Evolutionary conservation across 1,140 invertebrate genomes (phyloP).

Genomic region (Pectinophora gossypiella): DNA sequence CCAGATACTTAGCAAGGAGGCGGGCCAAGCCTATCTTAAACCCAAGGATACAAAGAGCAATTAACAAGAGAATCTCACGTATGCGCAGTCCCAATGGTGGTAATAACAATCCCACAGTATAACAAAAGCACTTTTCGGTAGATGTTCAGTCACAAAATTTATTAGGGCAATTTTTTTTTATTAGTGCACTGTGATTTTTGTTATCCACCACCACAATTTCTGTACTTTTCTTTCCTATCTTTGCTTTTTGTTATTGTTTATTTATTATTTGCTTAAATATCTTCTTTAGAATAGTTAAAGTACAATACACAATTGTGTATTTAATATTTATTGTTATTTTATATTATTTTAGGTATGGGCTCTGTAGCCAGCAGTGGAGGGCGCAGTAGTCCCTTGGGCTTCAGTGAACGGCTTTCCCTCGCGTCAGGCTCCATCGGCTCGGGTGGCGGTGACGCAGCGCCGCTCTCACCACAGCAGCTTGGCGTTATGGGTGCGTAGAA

Average conservation of each 20-base stretch:
- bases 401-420: conserved; percentile 78
- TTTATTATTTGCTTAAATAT: too few relatives aligned
- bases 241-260: too few relatives aligned
- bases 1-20: conserved; percentile 77
- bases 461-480: conserved; percentile 80
- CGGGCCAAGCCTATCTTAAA: conserved; percentile 73
- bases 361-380: conserved; percentile 78
- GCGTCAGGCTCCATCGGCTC: conserved; percentile 78
- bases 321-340: neutral
- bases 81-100: conserved; percentile 81
- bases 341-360: conserved; percentile 62
- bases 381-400: conserved; percentile 72
- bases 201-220: neutral
- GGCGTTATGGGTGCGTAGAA: conserved; percentile 80
- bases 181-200: neutral
- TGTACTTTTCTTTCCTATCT: too few relatives aligned
- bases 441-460: conserved; percentile 63
- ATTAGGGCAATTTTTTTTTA: neutral
- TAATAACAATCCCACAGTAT: conserved; percentile 21
- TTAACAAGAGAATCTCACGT: conserved; percentile 74
- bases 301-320: neutral
- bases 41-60: conserved; percentile 71
- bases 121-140: neutral
- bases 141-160: neutral
- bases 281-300: neutral